Evolutionary conservation across 2,113 vertebrate genomes (phyloP), one percentile per base, ranked within the genome.

Genomic region (Gobiocypris rarus): DNA sequence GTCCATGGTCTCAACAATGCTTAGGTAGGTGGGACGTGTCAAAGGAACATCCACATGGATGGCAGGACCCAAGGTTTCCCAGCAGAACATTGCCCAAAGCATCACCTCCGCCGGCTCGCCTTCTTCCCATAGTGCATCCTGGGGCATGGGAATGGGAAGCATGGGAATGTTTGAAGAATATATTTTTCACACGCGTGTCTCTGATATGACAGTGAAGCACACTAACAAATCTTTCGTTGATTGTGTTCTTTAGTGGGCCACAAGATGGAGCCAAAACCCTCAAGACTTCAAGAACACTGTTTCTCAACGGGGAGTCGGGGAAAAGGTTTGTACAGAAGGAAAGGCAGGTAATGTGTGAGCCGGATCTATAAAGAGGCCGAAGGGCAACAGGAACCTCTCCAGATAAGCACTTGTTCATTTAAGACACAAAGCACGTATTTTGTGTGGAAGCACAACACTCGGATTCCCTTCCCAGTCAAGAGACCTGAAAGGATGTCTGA

Each of bases 401-500:
- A 73, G 70, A 73, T 73, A 73, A 73, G 43, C 41, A 0, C 10
- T 45, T n/a, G n/a, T 24, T 50, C 34, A 56, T 8, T 45, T 2
- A 22, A 28, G 52, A 76, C n/a, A 75, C 38, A 48, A 76, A 79
- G 52, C 75, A 58, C 4, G 34, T 38, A 24, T 59, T 77, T 59
- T n/a, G 7, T 59, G 75, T 43, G 13, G 7, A 59, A 77, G 75
- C 50, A 9, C 15, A 38, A 75, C 10, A 11, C 11, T 28, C 43
- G 15, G 43, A 17, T 48, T 28, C 24, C 70, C 24, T 74, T n/a
- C 2, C 22, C 63, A 8, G 10, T 65, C 14, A 1, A 70, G 38
- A 43, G 0, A n/a, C 69, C 69, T n/a, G 69, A n/a, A n/a, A n/a
- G n/a, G n/a, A 45, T 50, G 86, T 86, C 67, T 89, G 28, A 45